Conservation (phyloP, 2,113 vertebrate genomes). For the Pundamilia nyererei region DNA sequence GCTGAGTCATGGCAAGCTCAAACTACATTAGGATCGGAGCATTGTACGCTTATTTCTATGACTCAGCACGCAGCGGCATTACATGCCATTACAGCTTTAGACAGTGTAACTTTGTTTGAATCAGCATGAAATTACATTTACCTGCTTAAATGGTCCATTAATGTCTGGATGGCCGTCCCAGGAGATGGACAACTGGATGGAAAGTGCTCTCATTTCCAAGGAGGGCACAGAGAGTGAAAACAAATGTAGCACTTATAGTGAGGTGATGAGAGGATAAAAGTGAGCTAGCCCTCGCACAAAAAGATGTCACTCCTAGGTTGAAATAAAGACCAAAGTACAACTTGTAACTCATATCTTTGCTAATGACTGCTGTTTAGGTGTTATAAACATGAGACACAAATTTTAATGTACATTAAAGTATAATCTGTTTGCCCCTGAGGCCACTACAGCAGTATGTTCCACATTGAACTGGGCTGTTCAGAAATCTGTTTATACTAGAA, state of each 20-base stretch:
- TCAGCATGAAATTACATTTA: conserved; percentile 39
- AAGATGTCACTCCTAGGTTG: not conserved
- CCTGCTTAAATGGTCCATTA: conserved; percentile 41
- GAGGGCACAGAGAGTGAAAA: not conserved
- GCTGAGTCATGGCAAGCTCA: not conserved
- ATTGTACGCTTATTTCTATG: conserved; percentile 10
- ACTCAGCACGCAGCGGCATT: conserved; percentile 48
- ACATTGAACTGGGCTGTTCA: not conserved
- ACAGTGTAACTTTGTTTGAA: conserved; percentile 43
- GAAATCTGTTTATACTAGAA: conserved; percentile 1
- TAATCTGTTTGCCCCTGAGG: not conserved
- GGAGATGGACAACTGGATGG: not conserved
- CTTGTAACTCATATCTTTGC: not conserved
- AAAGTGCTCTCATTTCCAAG: not conserved
- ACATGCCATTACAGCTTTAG: conserved; percentile 32
- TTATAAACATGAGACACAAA: not conserved
- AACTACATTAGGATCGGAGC: not conserved
- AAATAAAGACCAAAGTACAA: not conserved
- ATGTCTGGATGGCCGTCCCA: conserved; percentile 25
- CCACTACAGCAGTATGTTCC: not conserved
- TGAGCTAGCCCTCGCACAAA: not conserved
- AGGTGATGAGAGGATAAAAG: not conserved
- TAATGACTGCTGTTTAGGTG: not conserved
- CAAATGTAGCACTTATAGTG: not conserved
- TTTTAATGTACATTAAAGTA: not conserved